Base-by-base conservation (phyloP, 2,888 invertebrate genomes). In the Agrochola lota region DNA sequence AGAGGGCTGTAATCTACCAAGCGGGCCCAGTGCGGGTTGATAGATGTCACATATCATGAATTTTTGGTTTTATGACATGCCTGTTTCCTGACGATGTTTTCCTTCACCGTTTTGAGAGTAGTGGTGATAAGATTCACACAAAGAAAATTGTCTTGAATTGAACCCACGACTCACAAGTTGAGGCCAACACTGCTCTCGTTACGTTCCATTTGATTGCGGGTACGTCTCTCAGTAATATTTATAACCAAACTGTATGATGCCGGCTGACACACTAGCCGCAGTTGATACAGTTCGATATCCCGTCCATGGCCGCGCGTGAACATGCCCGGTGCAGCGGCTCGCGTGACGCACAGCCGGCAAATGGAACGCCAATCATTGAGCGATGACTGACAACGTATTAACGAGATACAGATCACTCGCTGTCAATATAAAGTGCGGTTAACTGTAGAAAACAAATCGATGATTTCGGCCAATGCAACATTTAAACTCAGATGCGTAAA, bases 331-430 rank as follows among this genome's bases (percentile, higher is more conserved):
- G 55, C 55, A 35, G 68, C 68, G 30, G 23, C 15, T 23, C 68
- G 23, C 49, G 46, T 40, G 59, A 57, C n/a, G 6, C 59, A 60
- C 60, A 60, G 62, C 40, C 69, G 40, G 70, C 70, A 40, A 70
- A 70, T 70, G 60, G 40, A 70, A 70, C 70, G 70, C 40, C 60
- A 70, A 60, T 70, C 70, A 70, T 17, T 26, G 67, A 11, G 68
- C 69, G 43, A 55, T 46, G 57, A 70, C 26, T 70, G 70, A 60
- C 70, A 40, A 26, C 40, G 40, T 7, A n/a, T 40, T 20, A 7
- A 60, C 60, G 60, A 60, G 70, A 70, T 26, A 57, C 55, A 35
- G 30, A n/a, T 68, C 35, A 55, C 68, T 30, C 52, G 68, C 52
- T 17, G 35, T 55, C 68, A n/a, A 35, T 67, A 12, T 68, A 17